These are phyloP conservation scores for Axea sp. DNA, from an alignment of 2,888 invertebrate genomes.

Conservation along the genomic window DNA sequence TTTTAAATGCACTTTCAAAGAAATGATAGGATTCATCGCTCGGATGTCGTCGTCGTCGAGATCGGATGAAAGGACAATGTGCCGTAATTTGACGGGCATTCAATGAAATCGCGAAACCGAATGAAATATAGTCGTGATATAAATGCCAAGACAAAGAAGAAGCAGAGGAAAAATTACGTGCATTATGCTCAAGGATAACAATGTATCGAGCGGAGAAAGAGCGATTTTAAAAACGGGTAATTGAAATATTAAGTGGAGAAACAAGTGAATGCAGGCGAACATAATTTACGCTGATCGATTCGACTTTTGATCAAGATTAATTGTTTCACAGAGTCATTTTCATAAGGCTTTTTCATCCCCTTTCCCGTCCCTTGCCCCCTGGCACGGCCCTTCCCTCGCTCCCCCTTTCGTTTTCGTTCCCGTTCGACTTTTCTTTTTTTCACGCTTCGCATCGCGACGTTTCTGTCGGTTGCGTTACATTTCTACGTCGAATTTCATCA, in stretches of 20 bases:
- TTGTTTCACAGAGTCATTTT: slow-evolving; percentile 34
- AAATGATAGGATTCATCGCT: slow-evolving; percentile 22
- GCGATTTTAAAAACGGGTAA: slow-evolving; percentile 51
- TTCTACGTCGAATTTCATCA: slow-evolving; percentile 23
- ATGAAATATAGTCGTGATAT: slow-evolving; percentile 47
- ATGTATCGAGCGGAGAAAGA: slow-evolving; percentile 46
- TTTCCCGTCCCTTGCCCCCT: no score
- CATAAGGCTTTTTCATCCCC: not conserved
- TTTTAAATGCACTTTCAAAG: slow-evolving; percentile 27
- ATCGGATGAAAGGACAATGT: slow-evolving; percentile 48
- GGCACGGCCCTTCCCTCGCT: not conserved
- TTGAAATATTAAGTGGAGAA: slow-evolving; percentile 59
- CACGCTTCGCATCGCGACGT: slow-evolving; percentile 7
- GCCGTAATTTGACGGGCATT: slow-evolving; percentile 53
- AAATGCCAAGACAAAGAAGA: slow-evolving; percentile 51
- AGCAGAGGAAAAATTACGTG: slow-evolving; percentile 54
- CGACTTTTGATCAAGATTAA: slow-evolving; percentile 53
- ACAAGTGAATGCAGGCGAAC: slow-evolving; percentile 48
- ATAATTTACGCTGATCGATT: slow-evolving; percentile 58
- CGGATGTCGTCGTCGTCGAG: slow-evolving; percentile 14
- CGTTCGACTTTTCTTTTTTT: slow-evolving; percentile 8
- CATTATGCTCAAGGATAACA: slow-evolving; percentile 60
- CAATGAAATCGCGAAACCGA: slow-evolving; percentile 50
- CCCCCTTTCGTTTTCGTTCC: not conserved
- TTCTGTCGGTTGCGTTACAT: slow-evolving; percentile 31